Evolutionary conservation across 2,888 invertebrate genomes (phyloP).

Genomic region (Synanthedon andrenaeformis): DNA sequence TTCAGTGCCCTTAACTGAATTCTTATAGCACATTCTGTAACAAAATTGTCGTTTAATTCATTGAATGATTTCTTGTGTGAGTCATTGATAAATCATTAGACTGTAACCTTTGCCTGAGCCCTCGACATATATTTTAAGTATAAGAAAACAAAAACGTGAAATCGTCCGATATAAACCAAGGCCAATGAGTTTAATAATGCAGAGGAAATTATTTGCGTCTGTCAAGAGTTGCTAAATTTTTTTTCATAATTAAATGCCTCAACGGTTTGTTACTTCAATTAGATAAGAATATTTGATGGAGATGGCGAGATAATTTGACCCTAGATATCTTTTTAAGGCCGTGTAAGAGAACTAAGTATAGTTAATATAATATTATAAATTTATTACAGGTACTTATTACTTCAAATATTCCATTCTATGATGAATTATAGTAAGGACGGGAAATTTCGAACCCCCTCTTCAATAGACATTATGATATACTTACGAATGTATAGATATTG

Average conservation of each 20-base stretch:
- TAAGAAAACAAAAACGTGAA: conserved; percentile 67
- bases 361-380: no score
- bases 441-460: no score
- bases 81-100: conserved; percentile 26
- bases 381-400: no score
- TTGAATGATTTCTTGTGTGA: conserved; percentile 13
- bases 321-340: no score
- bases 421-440: no score
- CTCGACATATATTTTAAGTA: conserved; percentile 65
- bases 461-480: no score
- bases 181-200: conserved; percentile 36
- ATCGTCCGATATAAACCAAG: conserved; percentile 57
- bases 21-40: background rate
- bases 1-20: no score
- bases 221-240: conserved; percentile 30
- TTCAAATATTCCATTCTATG: no score
- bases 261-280: conserved; percentile 15
- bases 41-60: background rate
- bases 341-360: no score
- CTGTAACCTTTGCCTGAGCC: conserved; percentile 55
- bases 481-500: no score
- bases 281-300: conserved; percentile 1
- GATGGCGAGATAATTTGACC: background rate
- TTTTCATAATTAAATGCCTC: conserved; percentile 14
- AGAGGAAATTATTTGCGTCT: conserved; percentile 45